Evolutionary conservation across 1,140 invertebrate genomes (phyloP), one percentile per base, ranked within the genome.

Genomic region (Himalopsyche phryganea): DNA sequence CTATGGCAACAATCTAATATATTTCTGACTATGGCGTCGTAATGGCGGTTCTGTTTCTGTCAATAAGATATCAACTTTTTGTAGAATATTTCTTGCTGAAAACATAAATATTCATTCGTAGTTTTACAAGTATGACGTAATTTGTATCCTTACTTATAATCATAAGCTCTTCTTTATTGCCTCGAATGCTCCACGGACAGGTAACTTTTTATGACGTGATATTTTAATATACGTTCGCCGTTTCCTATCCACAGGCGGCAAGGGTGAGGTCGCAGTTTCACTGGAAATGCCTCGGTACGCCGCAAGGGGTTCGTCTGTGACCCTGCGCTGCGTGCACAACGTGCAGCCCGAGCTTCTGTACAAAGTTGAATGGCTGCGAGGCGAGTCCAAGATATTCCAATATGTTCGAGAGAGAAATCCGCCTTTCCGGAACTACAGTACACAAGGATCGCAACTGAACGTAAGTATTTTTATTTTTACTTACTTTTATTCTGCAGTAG

Each of bases 311-410:
- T 71, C 73, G 13, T 68, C 76, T 15, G 83, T 83, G 52, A 77
- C 79, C 14, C 71, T 86, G 32, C 77, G 79, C 45, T 86, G 84
- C 70, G 71, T 76, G 32, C 83, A 86, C 73, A 84, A 84, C 68
- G 83, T 85, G 33, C 75, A 75, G 40, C 76, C 78, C 13, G 79
- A 83, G 65, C 78, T 84, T 41, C 76, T 86, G 6, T 82, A 84
- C 70, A 85, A 85, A 68, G 84, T 86, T 58, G 87, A 88, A 69
- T 91, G 89, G 85, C 77, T 85, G 50, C 86, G 87, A 66, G 82
- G 82, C 65, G 83, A 83, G 66, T 81, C 81, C 68, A 90, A 89
- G 72, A 86, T 91, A 71, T 87, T 90, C 67, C 84, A 89, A 72
- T 91, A 87, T 71, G 84, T 90, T 67, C 84, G 83, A 60, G 86